Evolutionary conservation across 2,113 vertebrate genomes (phyloP), one percentile per base, ranked within the genome.

Genomic region (Benitochromis conjunctus): DNA sequence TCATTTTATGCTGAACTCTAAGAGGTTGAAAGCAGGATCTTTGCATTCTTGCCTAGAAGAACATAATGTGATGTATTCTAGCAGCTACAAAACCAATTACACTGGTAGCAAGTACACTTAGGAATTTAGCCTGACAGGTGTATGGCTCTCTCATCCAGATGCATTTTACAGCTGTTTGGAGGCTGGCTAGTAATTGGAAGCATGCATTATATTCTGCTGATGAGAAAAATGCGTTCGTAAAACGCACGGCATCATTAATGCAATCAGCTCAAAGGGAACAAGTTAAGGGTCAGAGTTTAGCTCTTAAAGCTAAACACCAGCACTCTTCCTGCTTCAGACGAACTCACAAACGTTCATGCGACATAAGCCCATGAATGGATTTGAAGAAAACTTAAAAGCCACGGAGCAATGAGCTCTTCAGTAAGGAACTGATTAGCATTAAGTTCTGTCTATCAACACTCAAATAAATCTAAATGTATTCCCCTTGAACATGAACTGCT

Each of bases 1-100:
- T 91, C 85, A 91, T 91, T 85, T 92, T 48, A 2, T 3, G 14
- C n/a, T 90, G 85, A 93, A 92, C 89, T 84, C 55, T 9, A 46
- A 79, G 6, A 51, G 43, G 13, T n/a, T 80, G 9, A 34, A 41
- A 29, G 21, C 19, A 2, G 0, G 24, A 21, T 24, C 76, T 54
- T 53, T 43, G 74, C 71, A 58, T 79, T n/a, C 26, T 43, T 34
- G 31, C 21, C 56, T 3, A 53, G 36, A 26, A 38, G 21, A 60
- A 76, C 14, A 77, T 18, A 62, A 34, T 54, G 41, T 24, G 11
- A 80, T 34, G 54, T 55, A 79, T 69, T 53, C 38, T 69, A 81
- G 53, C 66, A 57, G 54, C 84, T 34, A 81, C 58, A 38, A 55
- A 13, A 77, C 24, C 41, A 76, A 13, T 53, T 76, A 76, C 46